Evolutionary conservation across 2,888 invertebrate genomes (phyloP).

Genomic region (Erebia ligea): DNA sequence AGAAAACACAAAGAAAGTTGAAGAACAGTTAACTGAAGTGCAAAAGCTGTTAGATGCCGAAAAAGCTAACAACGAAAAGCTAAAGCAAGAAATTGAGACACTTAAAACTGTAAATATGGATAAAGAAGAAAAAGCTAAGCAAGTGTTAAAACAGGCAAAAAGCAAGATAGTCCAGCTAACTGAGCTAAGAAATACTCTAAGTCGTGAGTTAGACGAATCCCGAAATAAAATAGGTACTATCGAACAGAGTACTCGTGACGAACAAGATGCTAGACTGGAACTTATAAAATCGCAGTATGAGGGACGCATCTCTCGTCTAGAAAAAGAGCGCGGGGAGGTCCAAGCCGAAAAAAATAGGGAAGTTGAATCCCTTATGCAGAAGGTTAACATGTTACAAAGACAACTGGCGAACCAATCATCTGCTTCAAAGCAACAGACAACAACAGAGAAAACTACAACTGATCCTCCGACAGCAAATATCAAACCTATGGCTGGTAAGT

Average conservation of each 20-base stretch:
- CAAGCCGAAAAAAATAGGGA: conserved; percentile 84
- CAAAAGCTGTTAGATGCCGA: conserved; percentile 71
- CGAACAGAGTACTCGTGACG: conserved; percentile 80
- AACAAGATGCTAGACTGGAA: conserved; percentile 82
- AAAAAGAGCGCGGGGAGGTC: conserved; percentile 88
- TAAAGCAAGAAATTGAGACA: conserved; percentile 86
- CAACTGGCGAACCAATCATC: conserved; percentile 88
- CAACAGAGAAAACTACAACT: conserved; percentile 80
- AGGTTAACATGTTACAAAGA: conserved; percentile 86
- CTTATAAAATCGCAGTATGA: conserved; percentile 88
- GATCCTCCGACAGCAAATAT: conserved; percentile 94
- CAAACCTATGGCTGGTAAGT: conserved; percentile 94
- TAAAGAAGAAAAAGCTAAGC: conserved; percentile 86
- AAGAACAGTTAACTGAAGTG: conserved; percentile 72
- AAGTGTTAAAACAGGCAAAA: conserved; percentile 88
- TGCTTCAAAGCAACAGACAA: conserved; percentile 85
- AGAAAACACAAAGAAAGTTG: conserved; percentile 80
- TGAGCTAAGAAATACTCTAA: conserved; percentile 85
- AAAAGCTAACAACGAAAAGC: conserved; percentile 84
- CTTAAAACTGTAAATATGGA: conserved; percentile 81
- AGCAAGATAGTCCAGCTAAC: conserved; percentile 88
- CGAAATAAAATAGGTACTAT: conserved; percentile 76
- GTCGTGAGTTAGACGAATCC: conserved; percentile 82
- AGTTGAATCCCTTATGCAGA: conserved; percentile 88
- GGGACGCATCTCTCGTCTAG: conserved; percentile 86